Evolutionary conservation across 2,113 vertebrate genomes (phyloP).

Genomic region (Megaleporinus macrocephalus): DNA sequence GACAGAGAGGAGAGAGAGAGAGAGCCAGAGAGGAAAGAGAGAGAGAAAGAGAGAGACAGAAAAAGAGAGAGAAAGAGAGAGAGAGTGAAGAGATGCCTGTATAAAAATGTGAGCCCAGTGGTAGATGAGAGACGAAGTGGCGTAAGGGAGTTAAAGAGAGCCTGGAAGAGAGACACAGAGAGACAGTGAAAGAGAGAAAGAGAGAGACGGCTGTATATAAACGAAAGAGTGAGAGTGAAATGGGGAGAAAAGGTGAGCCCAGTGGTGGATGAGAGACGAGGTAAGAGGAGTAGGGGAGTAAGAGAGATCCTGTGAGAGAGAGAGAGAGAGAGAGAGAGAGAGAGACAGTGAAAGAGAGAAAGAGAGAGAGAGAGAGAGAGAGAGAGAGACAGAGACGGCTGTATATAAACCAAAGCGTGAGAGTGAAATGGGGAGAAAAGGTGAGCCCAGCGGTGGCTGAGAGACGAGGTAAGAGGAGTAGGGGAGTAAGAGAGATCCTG

Average conservation of each 20-base stretch:
- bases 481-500: no score
- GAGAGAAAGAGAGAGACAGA: no score
- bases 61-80: no score
- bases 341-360: no score
- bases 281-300: background rate
- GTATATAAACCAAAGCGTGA: background rate
- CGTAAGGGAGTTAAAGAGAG: no score
- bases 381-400: slow-evolving; percentile 28
- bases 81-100: background rate
- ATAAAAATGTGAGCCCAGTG: no score
- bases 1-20: slow-evolving; percentile 37
- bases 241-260: background rate
- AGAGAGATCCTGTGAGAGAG: no score
- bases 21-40: no score
- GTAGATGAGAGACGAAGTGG: no score
- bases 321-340: slow-evolving; percentile 30
- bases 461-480: background rate
- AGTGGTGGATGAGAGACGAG: background rate
- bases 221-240: background rate
- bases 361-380: no score
- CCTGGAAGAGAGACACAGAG: slow-evolving; percentile 7
- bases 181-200: no score
- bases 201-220: background rate
- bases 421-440: background rate
- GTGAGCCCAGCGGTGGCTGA: background rate